Evolutionary conservation across 2,797 vertebrate species (phyloP), one percentile per base, ranked within the genome.

Genomic region (Sebastes vulpes): DNA sequence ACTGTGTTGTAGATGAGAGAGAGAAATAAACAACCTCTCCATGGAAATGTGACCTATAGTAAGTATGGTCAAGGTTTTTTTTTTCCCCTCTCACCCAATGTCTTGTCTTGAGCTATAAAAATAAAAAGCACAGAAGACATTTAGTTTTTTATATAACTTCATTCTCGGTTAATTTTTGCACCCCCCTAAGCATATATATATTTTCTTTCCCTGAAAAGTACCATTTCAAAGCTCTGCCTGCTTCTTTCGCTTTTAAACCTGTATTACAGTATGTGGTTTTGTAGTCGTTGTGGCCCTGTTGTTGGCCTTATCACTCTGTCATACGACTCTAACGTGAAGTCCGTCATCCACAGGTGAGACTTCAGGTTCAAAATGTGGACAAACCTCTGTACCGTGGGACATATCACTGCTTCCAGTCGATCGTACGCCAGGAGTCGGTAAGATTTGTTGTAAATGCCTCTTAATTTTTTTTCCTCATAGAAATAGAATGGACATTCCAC

Each of bases 1-100:
- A 97, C 97, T 98, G 97, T 98, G 97, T 97, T 97, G 96, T 97
- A 97, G 97, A 97, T 97, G 97, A 97, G 95, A 95, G 95, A 96
- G 97, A 97, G 93, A 94, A 93, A 95, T 95, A 96, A 92, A 95
- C 96, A 97, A 96, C 96, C 96, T 97, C 96, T 97, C 96, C 96
- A 96, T 91, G 96, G 96, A 96, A 94, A 96, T 97, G 96, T 97
- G 96, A 96, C 95, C 96, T 97, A 42, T 42, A 97, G 98, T 98
- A 97, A 98, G 97, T 97, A 98, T 95, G 96, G 97, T 96, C 96
- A 95, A 97, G 97, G 97, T 97, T 94, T 96, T 96, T 91, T 12
- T 92, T 96, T 96, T 66, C 2, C 7, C 6, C 93, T 96, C 91
- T 94, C 93, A 90, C 89, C 92, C 87, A 89, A 85, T 94, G 83